Base-by-base conservation (phyloP, 2,797 vertebrate genomes). In the Labeo calbasu region DNA sequence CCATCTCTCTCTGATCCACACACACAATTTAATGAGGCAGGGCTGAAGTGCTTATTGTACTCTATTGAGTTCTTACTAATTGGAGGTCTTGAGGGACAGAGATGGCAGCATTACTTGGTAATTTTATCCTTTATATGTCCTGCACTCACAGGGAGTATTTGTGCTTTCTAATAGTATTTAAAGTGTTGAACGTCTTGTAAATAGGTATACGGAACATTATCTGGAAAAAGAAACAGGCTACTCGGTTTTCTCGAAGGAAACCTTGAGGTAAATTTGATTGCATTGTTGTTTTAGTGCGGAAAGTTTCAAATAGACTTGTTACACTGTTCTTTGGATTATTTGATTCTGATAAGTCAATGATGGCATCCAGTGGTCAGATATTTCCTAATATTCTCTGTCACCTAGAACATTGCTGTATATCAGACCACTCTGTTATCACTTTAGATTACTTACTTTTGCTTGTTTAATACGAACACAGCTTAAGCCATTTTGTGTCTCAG, bases 31-130 rank as follows among this genome's bases (percentile, higher is more conserved):
- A 85, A 87, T 80, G 81, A 85, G 81, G 51, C 84, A 51, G 53
- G 48, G 25, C 76, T 81, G 82, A 83, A 83, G 80, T 82, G 83
- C 80, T 87, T 83, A 83, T 87, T 84, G 81, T 80, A 70, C 77
- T 70, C 81, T 85, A 76, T 77, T 85, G 86, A 70, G 81, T 82
- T 83, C 40, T 70, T 80, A 70, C 86, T 85, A 85, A 87, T 85
- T 80, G 83, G 70, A 75, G 76, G 86, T 83, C 81, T 76, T 82
- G 10, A 57, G 76, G 81, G 86, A 79, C 63, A 69, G 36, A 70
- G 57, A 70, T 83, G 63, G 73, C 81, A 69, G 51, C 19, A 66
- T 73, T 69, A 72, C 77, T 75, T 68, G 50, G 50, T 83, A 68
- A 83, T 83, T 83, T 51, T 32, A 69, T 73, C 63, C 68, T 32